These are phyloP conservation scores for Megalurothrips usitatus DNA, from an alignment of 2,888 invertebrate species.

Conservation along the genomic window DNA sequence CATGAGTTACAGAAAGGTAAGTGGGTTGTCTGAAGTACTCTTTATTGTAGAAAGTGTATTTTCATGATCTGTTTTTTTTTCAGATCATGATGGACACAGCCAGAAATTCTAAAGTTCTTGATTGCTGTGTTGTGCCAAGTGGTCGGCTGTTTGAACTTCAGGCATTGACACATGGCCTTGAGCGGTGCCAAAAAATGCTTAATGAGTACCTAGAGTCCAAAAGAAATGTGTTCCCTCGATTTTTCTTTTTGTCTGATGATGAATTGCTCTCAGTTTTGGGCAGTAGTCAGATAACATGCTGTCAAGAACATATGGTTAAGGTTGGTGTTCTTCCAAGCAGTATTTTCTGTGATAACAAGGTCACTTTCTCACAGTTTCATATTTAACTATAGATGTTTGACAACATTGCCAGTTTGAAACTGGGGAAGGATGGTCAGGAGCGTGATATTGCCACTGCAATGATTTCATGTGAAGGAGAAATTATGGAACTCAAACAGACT, in stretches of 20 bases:
- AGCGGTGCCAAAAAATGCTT: slow-evolving; percentile 85
- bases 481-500: slow-evolving; percentile 70
- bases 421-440: slow-evolving; percentile 62
- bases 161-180: slow-evolving; percentile 67
- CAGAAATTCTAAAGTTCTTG: slow-evolving; percentile 72
- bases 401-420: slow-evolving; percentile 71
- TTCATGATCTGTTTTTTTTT: slow-evolving; percentile 34
- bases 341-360: slow-evolving; percentile 27
- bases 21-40: slow-evolving; percentile 30
- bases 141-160: slow-evolving; percentile 74
- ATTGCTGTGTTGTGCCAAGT: slow-evolving; percentile 63
- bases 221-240: slow-evolving; percentile 80
- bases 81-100: slow-evolving; percentile 82
- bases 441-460: slow-evolving; percentile 70
- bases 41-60: slow-evolving; percentile 9
- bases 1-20: slow-evolving; percentile 67
- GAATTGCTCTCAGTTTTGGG: slow-evolving; percentile 85
- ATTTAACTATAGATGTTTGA: slow-evolving; percentile 75
- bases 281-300: slow-evolving; percentile 74
- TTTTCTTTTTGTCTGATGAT: slow-evolving; percentile 92
- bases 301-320: slow-evolving; percentile 92
- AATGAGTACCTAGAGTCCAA: slow-evolving; percentile 87
- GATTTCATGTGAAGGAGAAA: slow-evolving; percentile 82
- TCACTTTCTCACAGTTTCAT: slow-evolving; percentile 21
- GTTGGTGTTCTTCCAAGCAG: slow-evolving; percentile 44